phyloP scores from a whole-genome alignment of 2,797 vertebrate species.

The Pangasius sanitwongsei region DNA sequence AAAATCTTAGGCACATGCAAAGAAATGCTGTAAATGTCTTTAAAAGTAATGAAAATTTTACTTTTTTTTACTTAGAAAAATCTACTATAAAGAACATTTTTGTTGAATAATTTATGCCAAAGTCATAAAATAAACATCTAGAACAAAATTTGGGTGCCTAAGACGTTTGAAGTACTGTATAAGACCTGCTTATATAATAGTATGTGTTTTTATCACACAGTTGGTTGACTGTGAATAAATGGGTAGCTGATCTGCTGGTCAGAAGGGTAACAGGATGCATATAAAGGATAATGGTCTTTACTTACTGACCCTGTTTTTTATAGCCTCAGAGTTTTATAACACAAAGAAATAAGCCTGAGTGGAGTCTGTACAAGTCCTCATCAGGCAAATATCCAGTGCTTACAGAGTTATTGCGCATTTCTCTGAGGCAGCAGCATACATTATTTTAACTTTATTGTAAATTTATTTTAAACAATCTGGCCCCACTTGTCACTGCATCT shows the following conservation, averaged over 20 bases:
- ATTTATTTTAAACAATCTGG: background rate
- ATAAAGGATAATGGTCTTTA: background rate
- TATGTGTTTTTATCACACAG: background rate
- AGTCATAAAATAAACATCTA: background rate
- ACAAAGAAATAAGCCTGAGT: background rate
- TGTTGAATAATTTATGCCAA: background rate
- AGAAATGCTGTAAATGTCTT: background rate
- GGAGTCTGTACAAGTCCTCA: background rate
- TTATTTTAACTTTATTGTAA: background rate
- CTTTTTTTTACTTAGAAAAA: background rate
- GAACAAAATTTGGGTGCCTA: background rate
- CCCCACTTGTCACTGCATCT: constrained; percentile 15
- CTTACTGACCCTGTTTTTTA: background rate
- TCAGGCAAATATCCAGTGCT: background rate
- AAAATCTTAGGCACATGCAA: background rate
- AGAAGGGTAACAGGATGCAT: background rate
- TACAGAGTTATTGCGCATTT: background rate
- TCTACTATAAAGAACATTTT: background rate
- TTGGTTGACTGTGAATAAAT: background rate
- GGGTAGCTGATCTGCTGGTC: background rate
- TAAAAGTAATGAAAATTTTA: background rate
- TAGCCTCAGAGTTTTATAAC: background rate
- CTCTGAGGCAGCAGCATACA: background rate
- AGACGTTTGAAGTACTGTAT: too few species aligned
- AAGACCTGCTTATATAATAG: background rate